Conservation (phyloP, 2,113 vertebrate species). For the Strix uralensis region DNA sequence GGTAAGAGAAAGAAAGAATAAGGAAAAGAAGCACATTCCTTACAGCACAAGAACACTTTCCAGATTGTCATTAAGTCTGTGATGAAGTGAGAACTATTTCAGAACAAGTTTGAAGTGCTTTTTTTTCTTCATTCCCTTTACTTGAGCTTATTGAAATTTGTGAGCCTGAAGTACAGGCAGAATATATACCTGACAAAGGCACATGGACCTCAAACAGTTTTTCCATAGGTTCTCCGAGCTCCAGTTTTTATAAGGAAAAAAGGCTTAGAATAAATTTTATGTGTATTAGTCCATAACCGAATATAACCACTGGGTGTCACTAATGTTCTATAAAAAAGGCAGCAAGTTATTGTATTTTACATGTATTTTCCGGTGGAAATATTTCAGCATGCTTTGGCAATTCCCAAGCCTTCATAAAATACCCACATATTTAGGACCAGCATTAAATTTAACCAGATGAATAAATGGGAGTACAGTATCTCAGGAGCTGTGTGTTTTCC, state of each 20-base stretch:
- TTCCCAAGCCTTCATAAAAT: not conserved
- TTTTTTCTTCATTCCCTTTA: not conserved
- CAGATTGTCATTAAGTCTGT: not conserved
- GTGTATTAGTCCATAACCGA: not conserved
- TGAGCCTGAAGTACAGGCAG: not conserved
- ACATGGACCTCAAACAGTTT: not conserved
- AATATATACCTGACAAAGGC: not conserved
- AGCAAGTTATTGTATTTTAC: not conserved
- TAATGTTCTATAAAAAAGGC: not conserved
- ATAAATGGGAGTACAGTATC: not conserved
- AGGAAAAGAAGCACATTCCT: not conserved
- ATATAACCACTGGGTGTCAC: slow-evolving; percentile 53
- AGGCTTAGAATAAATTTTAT: not conserved
- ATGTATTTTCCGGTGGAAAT: not conserved
- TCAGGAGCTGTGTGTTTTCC: not conserved
- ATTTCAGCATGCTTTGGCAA: not conserved
- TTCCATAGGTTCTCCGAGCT: not conserved
- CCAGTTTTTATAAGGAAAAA: not conserved
- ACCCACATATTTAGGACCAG: not conserved
- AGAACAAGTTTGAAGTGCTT: not conserved
- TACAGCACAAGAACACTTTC: not conserved
- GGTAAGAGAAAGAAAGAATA: not conserved
- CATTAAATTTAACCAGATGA: not conserved
- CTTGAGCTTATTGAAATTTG: not conserved
- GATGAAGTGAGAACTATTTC: not conserved